These are phyloP conservation scores for Diarsia rubi DNA, from an alignment of 2,888 invertebrate genomes.

Conservation along the genomic window DNA sequence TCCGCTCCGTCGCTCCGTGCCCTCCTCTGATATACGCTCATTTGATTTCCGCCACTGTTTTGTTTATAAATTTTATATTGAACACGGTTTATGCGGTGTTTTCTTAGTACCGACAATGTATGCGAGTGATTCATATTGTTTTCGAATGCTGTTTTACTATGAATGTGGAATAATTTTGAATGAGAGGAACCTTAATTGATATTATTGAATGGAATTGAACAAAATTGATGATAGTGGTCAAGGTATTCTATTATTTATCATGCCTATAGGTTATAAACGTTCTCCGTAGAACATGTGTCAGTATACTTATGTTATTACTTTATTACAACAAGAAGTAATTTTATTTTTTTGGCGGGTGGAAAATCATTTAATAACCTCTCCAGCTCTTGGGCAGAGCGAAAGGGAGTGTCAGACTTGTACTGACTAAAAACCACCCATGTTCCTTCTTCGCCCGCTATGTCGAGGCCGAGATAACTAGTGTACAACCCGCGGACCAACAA, in stretches of 20 bases:
- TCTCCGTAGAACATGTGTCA: background rate
- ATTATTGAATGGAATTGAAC: background rate
- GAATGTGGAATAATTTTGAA: slow-evolving; percentile 8
- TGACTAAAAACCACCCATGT: too few species aligned
- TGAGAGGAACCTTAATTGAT: slow-evolving; percentile 6
- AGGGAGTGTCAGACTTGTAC: too few species aligned
- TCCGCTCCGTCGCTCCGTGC: slow-evolving; percentile 65
- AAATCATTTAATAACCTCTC: too few species aligned
- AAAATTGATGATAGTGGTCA: background rate
- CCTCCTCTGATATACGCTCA: slow-evolving; percentile 76
- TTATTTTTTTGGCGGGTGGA: too few species aligned
- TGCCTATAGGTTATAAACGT: background rate
- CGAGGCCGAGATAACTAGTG: too few species aligned
- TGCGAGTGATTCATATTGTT: slow-evolving; percentile 58
- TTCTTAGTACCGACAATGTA: slow-evolving; percentile 54
- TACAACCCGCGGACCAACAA: too few species aligned
- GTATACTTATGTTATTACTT: background rate
- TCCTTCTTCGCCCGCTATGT: too few species aligned
- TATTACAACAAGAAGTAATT: too few species aligned
- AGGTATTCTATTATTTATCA: background rate
- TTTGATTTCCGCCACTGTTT: slow-evolving; percentile 75
- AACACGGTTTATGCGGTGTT: slow-evolving; percentile 57
- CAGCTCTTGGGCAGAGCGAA: too few species aligned
- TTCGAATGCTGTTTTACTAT: slow-evolving; percentile 27
- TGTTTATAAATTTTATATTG: slow-evolving; percentile 69